Evolutionary conservation across 1,140 invertebrate genomes (phyloP), one percentile per base, ranked within the genome.

Genomic region (Heliconius himera): DNA sequence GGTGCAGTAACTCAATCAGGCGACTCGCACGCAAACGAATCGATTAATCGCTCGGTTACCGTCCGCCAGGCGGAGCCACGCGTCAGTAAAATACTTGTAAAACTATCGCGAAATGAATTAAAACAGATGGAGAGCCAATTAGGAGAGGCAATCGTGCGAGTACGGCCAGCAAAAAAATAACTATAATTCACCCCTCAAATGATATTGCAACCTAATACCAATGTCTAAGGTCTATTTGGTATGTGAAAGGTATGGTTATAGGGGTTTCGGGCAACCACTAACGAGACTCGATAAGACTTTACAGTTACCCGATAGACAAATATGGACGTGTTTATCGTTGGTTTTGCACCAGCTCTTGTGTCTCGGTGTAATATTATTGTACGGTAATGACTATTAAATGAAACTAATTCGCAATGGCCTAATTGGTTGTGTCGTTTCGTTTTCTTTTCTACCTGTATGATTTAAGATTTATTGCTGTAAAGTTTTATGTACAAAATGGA

Each of bases 91-190:
- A 94, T 93, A 91, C 92, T 91, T 94, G 91, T 94, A 92, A 92
- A 94, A 94, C 93, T 94, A 94, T 94, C 90, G 92, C 92, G 83
- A 92, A 93, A 92, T 94, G 93, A 93, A 93, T 93, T 94, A 90
- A 92, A 94, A 92, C 92, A 92, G 88, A 93, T 93, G 92, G 87
- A 83, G 87, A 92, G 90, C 93, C 93, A 94, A 94, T 94, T 94
- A 94, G 93, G 91, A 90, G 82, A 90, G 88, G 90, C 92, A 94
- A 93, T 93, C 91, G 93, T 90, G 92, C 93, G 93, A 89, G 89
- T 94, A 92, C 86, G 80, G 84, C 76, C 84, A 85, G 86, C 91
- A 94, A 94, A 92, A 94, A 94, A 94, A 94, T 93, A 83, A 89
- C 84, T 80, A 88, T 84, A 87, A 85, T 80, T 74, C n/a, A 74